Conservation (phyloP, 2,113 vertebrate genomes). For the Agelaius tricolor region DNA sequence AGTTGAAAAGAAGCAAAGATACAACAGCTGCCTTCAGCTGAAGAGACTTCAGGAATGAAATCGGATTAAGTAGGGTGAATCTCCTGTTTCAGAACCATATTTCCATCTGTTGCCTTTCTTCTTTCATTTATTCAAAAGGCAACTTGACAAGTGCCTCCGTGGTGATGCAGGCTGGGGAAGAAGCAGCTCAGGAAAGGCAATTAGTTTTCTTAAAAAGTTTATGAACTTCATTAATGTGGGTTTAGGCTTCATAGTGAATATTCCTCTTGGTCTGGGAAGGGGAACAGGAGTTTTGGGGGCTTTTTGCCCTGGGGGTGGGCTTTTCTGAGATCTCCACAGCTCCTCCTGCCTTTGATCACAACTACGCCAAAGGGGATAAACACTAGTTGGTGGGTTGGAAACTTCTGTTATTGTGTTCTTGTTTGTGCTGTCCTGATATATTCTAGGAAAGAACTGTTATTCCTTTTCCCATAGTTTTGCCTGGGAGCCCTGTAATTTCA, state of each 20-base stretch:
- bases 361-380: background rate
- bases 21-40: background rate
- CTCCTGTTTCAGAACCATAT: background rate
- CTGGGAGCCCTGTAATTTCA: background rate
- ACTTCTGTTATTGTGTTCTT: too few relatives aligned
- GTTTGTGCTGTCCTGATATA: background rate
- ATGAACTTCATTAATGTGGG: background rate
- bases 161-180: background rate
- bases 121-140: background rate
- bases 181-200: background rate
- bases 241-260: background rate
- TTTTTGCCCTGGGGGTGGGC: too few relatives aligned
- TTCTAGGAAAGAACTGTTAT: background rate
- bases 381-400: background rate
- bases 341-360: background rate
- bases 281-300: background rate
- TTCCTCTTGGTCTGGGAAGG: background rate
- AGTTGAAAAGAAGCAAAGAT: background rate
- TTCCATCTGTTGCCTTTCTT: background rate
- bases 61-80: background rate
- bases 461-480: background rate
- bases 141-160: background rate
- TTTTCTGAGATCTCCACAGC: background rate
- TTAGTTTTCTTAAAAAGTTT: background rate
- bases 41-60: background rate